Percentiles rank a stretch among this genome's conserved stretches.
Conservation (phyloP, 30 jellyfish, hydroid and myxozoan genomes). For the Morbakka virulenta region DNA sequence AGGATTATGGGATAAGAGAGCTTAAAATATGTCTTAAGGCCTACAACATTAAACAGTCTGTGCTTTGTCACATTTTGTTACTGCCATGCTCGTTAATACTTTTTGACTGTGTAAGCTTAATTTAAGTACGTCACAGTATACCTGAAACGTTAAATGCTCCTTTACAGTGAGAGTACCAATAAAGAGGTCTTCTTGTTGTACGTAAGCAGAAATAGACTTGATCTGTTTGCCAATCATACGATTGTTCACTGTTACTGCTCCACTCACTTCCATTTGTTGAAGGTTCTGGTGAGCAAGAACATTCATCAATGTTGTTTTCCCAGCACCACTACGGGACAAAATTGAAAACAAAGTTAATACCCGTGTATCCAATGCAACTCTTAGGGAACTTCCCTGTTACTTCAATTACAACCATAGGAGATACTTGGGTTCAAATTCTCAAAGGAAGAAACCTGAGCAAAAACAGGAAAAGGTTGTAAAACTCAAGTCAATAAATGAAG, state of each 20-base stretch:
- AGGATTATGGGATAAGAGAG: no score
- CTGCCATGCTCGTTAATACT: no score
- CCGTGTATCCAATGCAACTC: no score
- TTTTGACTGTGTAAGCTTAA: not conserved
- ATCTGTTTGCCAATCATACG: constrained; percentile 59
- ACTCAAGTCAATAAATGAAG: no score
- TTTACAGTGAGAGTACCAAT: constrained; percentile 95
- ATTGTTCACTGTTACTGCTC: constrained; percentile 70
- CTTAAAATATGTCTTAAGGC: no score
- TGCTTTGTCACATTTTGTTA: no score
- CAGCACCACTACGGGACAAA: constrained; percentile 87
- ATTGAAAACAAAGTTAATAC: not conserved
- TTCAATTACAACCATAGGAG: no score
- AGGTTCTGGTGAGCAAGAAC: constrained; percentile 74
- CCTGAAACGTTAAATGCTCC: constrained; percentile 92
- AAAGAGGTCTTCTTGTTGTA: constrained; percentile 89
- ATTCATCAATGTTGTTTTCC: constrained; percentile 88
- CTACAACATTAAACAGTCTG: no score
- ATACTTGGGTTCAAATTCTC: no score
- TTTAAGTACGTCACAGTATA: not conserved
- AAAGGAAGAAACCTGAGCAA: no score
- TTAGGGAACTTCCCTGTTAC: no score
- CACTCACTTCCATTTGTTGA: constrained; percentile 41
- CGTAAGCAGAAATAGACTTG: constrained; percentile 79
- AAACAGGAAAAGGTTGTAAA: no score